Percentiles rank a stretch among this genome's conserved stretches.
Conservation (phyloP, 2,888 invertebrate genomes). For the Polietes domitor region DNA sequence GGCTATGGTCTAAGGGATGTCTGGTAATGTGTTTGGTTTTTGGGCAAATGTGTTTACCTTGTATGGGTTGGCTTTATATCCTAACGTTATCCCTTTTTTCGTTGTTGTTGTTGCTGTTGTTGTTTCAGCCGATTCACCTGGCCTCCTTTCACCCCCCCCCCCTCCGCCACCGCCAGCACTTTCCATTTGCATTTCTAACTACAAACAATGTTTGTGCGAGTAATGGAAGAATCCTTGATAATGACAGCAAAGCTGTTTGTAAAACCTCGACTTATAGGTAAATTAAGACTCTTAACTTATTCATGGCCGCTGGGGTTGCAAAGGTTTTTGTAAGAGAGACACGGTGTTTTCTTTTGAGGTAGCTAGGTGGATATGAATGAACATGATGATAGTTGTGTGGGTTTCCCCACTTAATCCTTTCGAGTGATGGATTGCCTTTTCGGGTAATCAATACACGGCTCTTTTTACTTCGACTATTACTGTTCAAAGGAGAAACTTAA, state of each 20-base stretch:
- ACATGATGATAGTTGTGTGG: too few species aligned
- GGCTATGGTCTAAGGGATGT: neutral
- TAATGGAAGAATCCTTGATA: conserved; percentile 59
- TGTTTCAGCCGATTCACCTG: neutral
- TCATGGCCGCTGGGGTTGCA: neutral
- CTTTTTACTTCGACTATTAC: too few species aligned
- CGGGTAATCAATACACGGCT: too few species aligned
- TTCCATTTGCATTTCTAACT: conserved; percentile 44
- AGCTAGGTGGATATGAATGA: too few species aligned
- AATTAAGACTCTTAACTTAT: conserved; percentile 62
- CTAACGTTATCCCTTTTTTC: too few species aligned
- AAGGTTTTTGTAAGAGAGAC: neutral
- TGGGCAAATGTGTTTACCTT: conserved; percentile 23
- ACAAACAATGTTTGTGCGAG: conserved; percentile 42
- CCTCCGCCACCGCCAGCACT: conserved; percentile 4
- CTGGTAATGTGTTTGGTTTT: conserved; percentile 18
- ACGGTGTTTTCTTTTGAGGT: too few species aligned
- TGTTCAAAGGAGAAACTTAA: too few species aligned
- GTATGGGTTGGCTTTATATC: conserved; percentile 1
- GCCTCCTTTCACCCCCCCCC: neutral
- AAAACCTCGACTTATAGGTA: conserved; percentile 60
- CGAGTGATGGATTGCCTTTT: too few species aligned
- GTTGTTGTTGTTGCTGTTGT: neutral
- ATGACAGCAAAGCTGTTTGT: conserved; percentile 57
- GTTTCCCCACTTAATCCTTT: too few species aligned